These are phyloP conservation scores for Amiota communis DNA, from an alignment of 2,888 invertebrate species.

Conservation along the genomic window DNA sequence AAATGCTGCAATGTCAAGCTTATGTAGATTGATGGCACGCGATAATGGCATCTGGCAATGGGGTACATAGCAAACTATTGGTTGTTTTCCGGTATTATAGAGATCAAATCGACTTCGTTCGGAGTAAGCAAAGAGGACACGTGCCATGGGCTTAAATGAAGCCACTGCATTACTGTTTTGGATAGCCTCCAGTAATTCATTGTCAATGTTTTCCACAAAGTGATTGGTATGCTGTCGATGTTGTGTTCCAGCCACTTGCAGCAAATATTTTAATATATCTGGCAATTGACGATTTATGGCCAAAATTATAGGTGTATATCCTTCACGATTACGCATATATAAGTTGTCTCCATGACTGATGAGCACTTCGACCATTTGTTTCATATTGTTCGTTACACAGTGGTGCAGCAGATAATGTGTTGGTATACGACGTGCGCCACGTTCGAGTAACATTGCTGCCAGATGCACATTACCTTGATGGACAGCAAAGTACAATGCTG, in stretches of 20 bases:
- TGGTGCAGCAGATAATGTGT: constrained; percentile 81
- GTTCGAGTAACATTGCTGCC: constrained; percentile 74
- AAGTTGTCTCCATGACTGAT: constrained; percentile 66
- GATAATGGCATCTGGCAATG: constrained; percentile 81
- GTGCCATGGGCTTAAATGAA: constrained; percentile 59
- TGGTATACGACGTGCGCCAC: constrained; percentile 81
- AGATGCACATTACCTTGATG: constrained; percentile 60
- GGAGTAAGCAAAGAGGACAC: constrained; percentile 74
- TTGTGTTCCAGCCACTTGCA: constrained; percentile 70
- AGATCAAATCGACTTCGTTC: constrained; percentile 64
- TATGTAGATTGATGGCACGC: constrained; percentile 74
- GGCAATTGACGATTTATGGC: constrained; percentile 80
- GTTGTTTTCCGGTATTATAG: constrained; percentile 70
- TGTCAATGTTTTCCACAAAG: constrained; percentile 57
- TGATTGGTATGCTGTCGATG: constrained; percentile 45
- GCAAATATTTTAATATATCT: constrained; percentile 76
- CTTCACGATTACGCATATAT: constrained; percentile 69
- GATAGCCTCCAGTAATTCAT: constrained; percentile 66
- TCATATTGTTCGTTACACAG: constrained; percentile 79
- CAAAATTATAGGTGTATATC: constrained; percentile 81
- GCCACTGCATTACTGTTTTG: constrained; percentile 60
- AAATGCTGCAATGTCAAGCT: constrained; percentile 67
- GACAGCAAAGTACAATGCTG: constrained; percentile 68
- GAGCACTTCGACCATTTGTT: constrained; percentile 67
- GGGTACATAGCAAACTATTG: constrained; percentile 49